Base-by-base conservation (phyloP, 2,113 vertebrate genomes). In the Pelecanus crispus region DNA sequence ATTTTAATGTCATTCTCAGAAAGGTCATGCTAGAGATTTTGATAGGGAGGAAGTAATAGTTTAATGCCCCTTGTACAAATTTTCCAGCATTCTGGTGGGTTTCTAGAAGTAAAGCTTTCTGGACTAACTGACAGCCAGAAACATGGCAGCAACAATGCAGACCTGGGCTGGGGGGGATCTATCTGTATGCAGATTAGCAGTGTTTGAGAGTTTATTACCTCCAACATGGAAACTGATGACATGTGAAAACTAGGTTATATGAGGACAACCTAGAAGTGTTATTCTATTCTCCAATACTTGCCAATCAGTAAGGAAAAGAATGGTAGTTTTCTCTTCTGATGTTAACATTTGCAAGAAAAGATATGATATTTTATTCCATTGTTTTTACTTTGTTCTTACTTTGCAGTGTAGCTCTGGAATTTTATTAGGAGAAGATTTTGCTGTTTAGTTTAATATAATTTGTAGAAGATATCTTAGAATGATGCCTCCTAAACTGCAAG, bases 1-100 rank as follows among this genome's bases (percentile, higher is more conserved):
- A 40, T 85, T 90, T 88, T 97, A 92, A 72, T 92, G 92, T 58
- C 42, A 71, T 91, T 92, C 45, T 44, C 87, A 73, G 79, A 96
- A 96, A 94, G 92, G 90, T 94, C 89, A 85, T 38, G 24, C 1
- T 6, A 55, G 58, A 28, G 32, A n/a, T 94, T 83, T 74, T 83
- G 32, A 74, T 71, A 77, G 50, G 32, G 52, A 71, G 84, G 17
- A 78, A 13, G 18, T 40, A 59, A 50, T 38, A 78, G 25, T 36
- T 75, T 84, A 77, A 55, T 89, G 22, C 21, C 47, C 26, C 7
- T 13, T 92, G 19, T 47, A 42, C 10, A 45, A 15, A 40, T 25
- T 72, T 95, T 62, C 52, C n/a, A 86, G 34, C 7, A 25, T 67
- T 90, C 17, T 80, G 22, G 9, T 72, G 83, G 62, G 22, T 66